Conservation (phyloP, 2,113 vertebrate species). For the Podocnemis expansa region DNA sequence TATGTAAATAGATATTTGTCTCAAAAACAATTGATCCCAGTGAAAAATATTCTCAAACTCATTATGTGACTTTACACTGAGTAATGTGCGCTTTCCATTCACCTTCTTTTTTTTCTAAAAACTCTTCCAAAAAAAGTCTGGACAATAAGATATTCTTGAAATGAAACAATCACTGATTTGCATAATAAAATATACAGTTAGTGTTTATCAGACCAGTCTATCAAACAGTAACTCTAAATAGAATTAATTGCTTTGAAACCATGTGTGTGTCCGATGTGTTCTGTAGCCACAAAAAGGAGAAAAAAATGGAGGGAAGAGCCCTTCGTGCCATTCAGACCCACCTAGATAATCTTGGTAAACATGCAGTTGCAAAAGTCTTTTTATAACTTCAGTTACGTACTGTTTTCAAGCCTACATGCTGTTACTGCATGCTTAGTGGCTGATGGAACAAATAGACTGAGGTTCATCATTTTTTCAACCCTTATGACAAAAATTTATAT, state of each 20-base stretch:
- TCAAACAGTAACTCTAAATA: background rate
- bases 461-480: accelerated
- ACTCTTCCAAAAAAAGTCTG: background rate
- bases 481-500: background rate
- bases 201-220: background rate
- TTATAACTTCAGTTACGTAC: background rate
- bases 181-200: slow-evolving; percentile 22
- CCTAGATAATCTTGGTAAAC: background rate
- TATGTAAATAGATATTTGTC: background rate
- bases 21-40: background rate
- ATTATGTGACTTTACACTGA: background rate
- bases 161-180: slow-evolving; percentile 3
- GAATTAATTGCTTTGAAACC: background rate
- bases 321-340: background rate
- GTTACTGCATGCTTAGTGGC: background rate
- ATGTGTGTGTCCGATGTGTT: background rate
- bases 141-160: slow-evolving; percentile 35
- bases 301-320: background rate
- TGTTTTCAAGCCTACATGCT: background rate
- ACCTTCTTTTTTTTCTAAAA: background rate
- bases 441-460: background rate
- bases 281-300: background rate
- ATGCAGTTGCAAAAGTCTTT: background rate
- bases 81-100: background rate
- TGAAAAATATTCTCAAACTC: background rate